Base-by-base conservation (phyloP, 2,797 vertebrate genomes). In the Alfaro cultratus region DNA sequence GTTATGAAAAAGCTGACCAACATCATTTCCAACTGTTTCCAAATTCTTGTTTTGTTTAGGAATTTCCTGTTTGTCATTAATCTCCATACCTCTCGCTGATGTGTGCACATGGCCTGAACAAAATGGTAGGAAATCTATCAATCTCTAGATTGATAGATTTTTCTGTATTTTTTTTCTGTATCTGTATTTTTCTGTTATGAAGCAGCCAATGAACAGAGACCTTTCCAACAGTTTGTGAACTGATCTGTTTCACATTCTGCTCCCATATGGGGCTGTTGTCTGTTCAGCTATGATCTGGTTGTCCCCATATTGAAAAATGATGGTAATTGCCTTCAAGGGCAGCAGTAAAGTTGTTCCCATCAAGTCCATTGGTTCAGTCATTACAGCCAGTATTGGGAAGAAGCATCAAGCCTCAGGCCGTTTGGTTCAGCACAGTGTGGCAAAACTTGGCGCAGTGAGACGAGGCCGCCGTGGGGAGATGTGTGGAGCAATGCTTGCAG, bases 261-360 rank as follows among this genome's bases (percentile, higher is more conserved):
- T 79, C 67, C 76, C 29, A 31, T 75, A 62, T 81, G 74, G 74
- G 83, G 70, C 80, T 6, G 39, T 55, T 68, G 80, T 84, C 75
- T 64, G 76, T 51, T 68, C 78, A 78, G 85, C 77, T 12, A 68
- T 83, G 77, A 76, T 81, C 74, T 45, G 74, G 64, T 78, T 77
- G 83, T 83, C 76, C 74, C 76, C 79, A 76, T 46, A 2, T 83
- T 85, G 83, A 87, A 79, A 79, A 84, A 85, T 83, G 79, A 80
- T 82, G 88, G 74, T 87, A 86, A 91, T 78, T 84, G 85, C 67
- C 57, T 78, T 88, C 82, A 86, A 89, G 82, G 79, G 78, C 81
- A 74, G 84, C 80, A 74, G 75, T 85, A 77, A 76, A 86, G 84
- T 84, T 75, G 64, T 75, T 76, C 77, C 75, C 0, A 34, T 83